phyloP scores from a whole-genome alignment of 2,113 vertebrate species.

The Stigmatopora argus region DNA sequence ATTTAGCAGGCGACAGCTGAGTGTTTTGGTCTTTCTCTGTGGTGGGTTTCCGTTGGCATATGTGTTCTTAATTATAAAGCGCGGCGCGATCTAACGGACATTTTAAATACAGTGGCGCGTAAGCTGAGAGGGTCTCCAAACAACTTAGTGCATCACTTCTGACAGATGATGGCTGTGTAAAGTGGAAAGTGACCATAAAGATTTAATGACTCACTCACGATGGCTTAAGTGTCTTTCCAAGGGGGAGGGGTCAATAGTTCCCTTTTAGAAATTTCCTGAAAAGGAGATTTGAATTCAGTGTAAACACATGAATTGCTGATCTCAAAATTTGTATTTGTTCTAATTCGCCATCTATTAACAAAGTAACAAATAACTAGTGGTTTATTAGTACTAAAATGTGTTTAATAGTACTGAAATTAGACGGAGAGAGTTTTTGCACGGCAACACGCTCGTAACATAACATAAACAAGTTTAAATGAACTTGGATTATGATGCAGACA shows the following conservation, averaged over 20 bases:
- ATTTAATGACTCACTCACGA: constrained; percentile 55
- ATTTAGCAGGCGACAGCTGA: neutral
- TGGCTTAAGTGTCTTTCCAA: constrained; percentile 49
- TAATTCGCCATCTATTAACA: too few relatives aligned
- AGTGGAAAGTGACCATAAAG: constrained; percentile 58
- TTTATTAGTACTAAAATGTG: too few relatives aligned
- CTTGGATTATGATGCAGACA: too few relatives aligned
- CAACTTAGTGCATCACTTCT: constrained; percentile 37
- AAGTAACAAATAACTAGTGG: too few relatives aligned
- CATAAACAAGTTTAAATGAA: too few relatives aligned
- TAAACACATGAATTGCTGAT: too few relatives aligned
- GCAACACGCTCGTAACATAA: too few relatives aligned
- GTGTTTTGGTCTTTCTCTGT: neutral
- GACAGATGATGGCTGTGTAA: constrained; percentile 51
- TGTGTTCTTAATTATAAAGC: constrained; percentile 16
- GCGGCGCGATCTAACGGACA: constrained; percentile 15
- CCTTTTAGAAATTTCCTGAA: constrained; percentile 43
- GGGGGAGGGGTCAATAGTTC: constrained; percentile 57
- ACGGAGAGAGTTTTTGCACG: too few relatives aligned
- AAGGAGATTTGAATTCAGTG: neutral
- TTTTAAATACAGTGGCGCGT: constrained; percentile 31
- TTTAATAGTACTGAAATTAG: too few relatives aligned
- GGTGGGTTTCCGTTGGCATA: neutral
- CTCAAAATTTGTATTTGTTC: too few relatives aligned
- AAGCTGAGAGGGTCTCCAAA: constrained; percentile 40